phyloP scores from a whole-genome alignment of 1,140 invertebrate genomes.

The Antheraea mylitta region DNA sequence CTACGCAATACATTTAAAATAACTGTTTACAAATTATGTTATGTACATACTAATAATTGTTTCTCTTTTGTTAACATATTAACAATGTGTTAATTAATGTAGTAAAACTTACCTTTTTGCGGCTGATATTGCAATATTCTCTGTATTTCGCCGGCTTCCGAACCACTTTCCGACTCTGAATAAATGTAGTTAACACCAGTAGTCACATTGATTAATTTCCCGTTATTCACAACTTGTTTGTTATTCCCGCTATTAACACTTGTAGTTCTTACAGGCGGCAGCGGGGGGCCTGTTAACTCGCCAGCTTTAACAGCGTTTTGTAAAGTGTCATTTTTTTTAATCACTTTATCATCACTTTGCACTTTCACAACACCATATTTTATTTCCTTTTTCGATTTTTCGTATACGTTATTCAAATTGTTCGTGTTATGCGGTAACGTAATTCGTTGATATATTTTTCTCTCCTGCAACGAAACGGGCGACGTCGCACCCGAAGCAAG shows the following conservation, averaged over 20 bases:
- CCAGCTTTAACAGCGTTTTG: conserved; percentile 12
- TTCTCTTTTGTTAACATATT: too few species aligned
- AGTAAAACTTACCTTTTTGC: conserved; percentile 53
- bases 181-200: conserved; percentile 39
- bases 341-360: background rate
- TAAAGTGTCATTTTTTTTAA: conserved; percentile 3
- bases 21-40: too few species aligned
- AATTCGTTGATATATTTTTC: conserved; percentile 26
- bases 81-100: background rate
- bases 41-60: too few species aligned
- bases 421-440: conserved; percentile 4
- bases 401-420: background rate
- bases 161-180: conserved; percentile 82
- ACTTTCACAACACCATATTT: conserved; percentile 25
- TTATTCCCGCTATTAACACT: conserved; percentile 44
- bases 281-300: conserved; percentile 35
- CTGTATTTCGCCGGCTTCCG: conserved; percentile 82
- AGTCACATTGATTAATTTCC: conserved; percentile 28
- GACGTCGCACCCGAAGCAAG: conserved; percentile 23
- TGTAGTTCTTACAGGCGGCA: conserved; percentile 50
- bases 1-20: too few species aligned
- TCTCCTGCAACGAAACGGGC: conserved; percentile 14
- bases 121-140: conserved; percentile 79
- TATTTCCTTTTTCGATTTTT: conserved; percentile 8
- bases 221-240: conserved; percentile 31